A percentile compares a stretch with the other conserved stretches of the same genome.
Evolutionary conservation across 1,140 invertebrate genomes (phyloP).

Genomic region (Thaumatotibia leucotreta): DNA sequence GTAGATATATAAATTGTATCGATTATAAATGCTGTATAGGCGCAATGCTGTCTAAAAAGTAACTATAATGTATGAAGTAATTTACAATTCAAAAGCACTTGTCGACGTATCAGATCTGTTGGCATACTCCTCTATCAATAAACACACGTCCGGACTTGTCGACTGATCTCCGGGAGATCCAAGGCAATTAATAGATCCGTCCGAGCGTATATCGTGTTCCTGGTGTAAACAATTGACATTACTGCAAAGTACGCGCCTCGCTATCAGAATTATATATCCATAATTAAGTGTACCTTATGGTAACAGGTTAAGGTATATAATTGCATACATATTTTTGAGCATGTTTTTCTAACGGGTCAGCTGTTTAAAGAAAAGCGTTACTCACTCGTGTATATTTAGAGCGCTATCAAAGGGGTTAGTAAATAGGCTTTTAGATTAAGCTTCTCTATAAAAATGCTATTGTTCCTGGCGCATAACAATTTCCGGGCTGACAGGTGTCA

Average conservation of each 20-base stretch:
- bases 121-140: not conserved
- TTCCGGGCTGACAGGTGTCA: not conserved
- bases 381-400: not conserved
- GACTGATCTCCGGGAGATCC: not conserved
- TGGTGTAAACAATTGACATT: not conserved
- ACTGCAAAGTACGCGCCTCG: not conserved
- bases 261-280: not conserved
- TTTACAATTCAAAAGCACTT: not conserved
- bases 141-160: not conserved
- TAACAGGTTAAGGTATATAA: not conserved
- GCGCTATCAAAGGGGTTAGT: not conserved
- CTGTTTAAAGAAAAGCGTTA: not conserved
- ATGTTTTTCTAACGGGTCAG: not conserved
- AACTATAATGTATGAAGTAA: no score
- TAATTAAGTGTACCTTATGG: not conserved
- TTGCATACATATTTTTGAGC: not conserved
- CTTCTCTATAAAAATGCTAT: not conserved
- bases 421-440: not conserved
- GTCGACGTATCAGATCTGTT: conserved; percentile 1
- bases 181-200: not conserved
- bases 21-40: not conserved
- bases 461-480: no score
- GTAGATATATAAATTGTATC: no score
- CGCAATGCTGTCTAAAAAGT: no score
- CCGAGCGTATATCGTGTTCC: not conserved